Conservation (phyloP, 1,140 invertebrate genomes). For the Drosophila orosa region DNA sequence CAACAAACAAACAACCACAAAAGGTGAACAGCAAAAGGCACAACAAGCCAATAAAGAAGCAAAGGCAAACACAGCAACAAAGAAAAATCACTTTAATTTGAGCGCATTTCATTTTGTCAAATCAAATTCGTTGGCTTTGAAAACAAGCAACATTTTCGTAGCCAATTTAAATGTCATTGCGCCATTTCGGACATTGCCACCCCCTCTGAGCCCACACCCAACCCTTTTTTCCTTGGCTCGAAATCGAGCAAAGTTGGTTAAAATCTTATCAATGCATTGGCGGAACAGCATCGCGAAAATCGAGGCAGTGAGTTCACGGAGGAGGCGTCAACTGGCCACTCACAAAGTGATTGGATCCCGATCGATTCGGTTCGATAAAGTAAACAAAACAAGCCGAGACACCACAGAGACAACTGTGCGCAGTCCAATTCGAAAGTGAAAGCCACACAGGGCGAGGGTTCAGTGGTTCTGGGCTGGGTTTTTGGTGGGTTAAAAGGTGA, state of each 20-base stretch:
- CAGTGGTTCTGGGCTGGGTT: constrained; percentile 43
- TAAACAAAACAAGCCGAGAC: constrained; percentile 13
- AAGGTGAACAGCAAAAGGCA: constrained; percentile 22
- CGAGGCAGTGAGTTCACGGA: constrained; percentile 22
- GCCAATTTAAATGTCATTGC: constrained; percentile 76
- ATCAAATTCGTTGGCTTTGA: constrained; percentile 41
- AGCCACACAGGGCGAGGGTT: constrained; percentile 35
- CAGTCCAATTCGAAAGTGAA: constrained; percentile 60
- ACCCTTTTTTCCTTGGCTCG: constrained; percentile 34
- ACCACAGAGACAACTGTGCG: background rate
- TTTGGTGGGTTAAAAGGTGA: constrained; percentile 17
- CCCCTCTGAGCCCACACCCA: constrained; percentile 11
- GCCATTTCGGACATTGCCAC: constrained; percentile 53
- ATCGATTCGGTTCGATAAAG: constrained; percentile 48
- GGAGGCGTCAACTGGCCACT: constrained; percentile 72
- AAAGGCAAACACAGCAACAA: constrained; percentile 14
- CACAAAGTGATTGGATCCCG: constrained; percentile 64
- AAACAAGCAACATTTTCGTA: constrained; percentile 27
- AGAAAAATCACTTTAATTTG: constrained; percentile 68
- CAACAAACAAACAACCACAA: constrained; percentile 48
- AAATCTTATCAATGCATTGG: constrained; percentile 61
- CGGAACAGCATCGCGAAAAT: constrained; percentile 21
- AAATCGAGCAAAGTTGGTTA: constrained; percentile 27
- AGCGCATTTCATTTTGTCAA: constrained; percentile 78
- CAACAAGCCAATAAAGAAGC: constrained; percentile 43